Evolutionary conservation across 2,888 invertebrate genomes (phyloP).

Genomic region (Lycaena phlaeas): DNA sequence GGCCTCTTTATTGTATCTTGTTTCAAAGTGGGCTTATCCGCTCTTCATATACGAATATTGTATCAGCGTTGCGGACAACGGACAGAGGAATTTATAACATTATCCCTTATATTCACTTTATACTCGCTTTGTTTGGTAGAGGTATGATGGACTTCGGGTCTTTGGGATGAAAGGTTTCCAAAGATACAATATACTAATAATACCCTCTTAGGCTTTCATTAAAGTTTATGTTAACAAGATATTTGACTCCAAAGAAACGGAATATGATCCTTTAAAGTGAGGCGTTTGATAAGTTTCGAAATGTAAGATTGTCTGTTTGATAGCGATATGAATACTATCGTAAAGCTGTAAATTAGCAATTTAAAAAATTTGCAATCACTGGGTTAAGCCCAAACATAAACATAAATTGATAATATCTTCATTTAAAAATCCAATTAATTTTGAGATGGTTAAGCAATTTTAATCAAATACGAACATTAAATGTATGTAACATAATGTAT

Average conservation of each 20-base stretch:
- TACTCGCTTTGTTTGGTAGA: conserved; percentile 14
- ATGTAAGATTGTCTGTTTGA: no score
- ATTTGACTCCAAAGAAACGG: conserved; percentile 6
- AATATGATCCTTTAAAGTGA: not conserved
- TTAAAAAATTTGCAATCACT: no score
- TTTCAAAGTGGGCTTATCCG: conserved; percentile 63
- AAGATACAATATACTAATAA: conserved; percentile 9
- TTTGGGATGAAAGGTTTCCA: conserved; percentile 8
- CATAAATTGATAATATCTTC: no score
- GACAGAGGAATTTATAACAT: conserved; percentile 19
- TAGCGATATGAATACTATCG: no score
- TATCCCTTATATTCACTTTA: conserved; percentile 17
- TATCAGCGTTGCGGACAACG: conserved; percentile 22
- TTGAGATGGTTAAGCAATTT: no score
- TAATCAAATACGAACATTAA: no score
- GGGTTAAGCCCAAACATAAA: no score
- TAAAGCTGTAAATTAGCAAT: no score
- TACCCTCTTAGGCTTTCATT: conserved; percentile 8
- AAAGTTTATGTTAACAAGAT: conserved; percentile 8
- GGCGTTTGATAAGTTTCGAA: no score
- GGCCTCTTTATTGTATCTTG: conserved; percentile 62
- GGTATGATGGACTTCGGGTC: conserved; percentile 16
- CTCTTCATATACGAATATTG: conserved; percentile 49
- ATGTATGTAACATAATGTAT: no score
- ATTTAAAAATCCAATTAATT: no score